phyloP scores from a whole-genome alignment of 2,113 vertebrate species.

The Fukomys damarensis region DNA sequence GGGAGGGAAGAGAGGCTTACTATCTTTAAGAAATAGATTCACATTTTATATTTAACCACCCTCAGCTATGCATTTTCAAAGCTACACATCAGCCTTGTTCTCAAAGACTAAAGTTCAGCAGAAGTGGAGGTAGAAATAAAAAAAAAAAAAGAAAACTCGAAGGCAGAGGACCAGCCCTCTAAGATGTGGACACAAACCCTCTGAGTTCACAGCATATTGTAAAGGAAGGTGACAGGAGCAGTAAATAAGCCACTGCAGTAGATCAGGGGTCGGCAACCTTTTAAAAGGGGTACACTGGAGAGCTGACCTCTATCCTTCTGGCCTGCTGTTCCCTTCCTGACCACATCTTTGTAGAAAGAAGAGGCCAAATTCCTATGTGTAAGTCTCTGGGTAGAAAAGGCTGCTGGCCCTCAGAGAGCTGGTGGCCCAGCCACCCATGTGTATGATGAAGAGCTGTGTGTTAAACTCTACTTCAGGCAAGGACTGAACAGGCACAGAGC shows the following conservation, averaged over 20 bases:
- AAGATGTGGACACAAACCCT: background rate
- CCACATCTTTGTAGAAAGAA: background rate
- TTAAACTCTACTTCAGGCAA: background rate
- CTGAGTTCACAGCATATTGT: background rate
- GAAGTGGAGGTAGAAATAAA: background rate
- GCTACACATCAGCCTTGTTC: background rate
- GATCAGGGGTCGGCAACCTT: background rate
- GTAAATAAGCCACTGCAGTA: background rate
- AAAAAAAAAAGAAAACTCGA: too few relatives aligned
- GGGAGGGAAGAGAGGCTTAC: background rate
- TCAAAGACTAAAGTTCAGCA: background rate
- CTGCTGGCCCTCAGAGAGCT: background rate
- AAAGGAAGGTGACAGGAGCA: conserved; percentile 3
- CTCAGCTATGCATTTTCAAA: background rate
- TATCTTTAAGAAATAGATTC: background rate
- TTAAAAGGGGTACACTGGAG: background rate
- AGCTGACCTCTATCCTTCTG: background rate
- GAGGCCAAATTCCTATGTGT: background rate
- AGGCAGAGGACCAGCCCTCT: background rate
- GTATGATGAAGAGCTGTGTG: background rate
- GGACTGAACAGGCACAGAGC: background rate
- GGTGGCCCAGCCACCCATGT: background rate
- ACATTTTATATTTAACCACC: background rate
- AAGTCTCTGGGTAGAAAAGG: background rate
- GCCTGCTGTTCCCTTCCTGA: background rate